These are phyloP conservation scores for Zoanthus sansibaricus DNA, from an alignment of 92 coral and sea anemone genomes.

Conservation along the genomic window DNA sequence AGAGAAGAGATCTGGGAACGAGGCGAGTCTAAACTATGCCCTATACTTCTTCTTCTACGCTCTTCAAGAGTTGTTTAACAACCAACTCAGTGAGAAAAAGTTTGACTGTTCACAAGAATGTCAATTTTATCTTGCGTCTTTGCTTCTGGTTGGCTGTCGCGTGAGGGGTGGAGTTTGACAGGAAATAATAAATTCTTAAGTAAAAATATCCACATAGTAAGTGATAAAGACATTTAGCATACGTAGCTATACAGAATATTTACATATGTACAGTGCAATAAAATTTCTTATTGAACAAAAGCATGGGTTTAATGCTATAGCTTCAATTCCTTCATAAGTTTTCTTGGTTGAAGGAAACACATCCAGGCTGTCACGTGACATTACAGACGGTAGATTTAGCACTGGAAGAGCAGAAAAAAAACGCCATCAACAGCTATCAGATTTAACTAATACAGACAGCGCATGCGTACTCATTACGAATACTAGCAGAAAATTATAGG, in stretches of 20 bases:
- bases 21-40: too few species aligned
- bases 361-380: conserved; percentile 70
- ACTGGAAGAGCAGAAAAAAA: conserved; percentile 73
- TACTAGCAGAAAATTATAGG: too few species aligned
- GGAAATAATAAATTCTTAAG: not conserved
- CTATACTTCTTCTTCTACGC: too few species aligned
- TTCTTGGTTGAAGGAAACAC: conserved; percentile 27
- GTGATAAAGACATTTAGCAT: not conserved
- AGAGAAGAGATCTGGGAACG: too few species aligned
- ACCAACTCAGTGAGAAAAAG: too few species aligned
- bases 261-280: conserved; percentile 6
- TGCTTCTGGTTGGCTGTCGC: not conserved
- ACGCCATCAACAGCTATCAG: conserved; percentile 20
- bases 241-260: not conserved
- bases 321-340: not conserved
- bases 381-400: conserved; percentile 85
- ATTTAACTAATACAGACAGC: too few species aligned
- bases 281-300: not conserved
- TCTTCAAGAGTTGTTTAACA: too few species aligned
- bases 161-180: conserved; percentile 25
- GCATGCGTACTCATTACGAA: too few species aligned
- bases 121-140: too few species aligned
- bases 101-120: too few species aligned
- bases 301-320: not conserved
- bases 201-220: too few species aligned